Conservation (phyloP, 2,888 invertebrate species). For the Myopa tessellatipennis region DNA sequence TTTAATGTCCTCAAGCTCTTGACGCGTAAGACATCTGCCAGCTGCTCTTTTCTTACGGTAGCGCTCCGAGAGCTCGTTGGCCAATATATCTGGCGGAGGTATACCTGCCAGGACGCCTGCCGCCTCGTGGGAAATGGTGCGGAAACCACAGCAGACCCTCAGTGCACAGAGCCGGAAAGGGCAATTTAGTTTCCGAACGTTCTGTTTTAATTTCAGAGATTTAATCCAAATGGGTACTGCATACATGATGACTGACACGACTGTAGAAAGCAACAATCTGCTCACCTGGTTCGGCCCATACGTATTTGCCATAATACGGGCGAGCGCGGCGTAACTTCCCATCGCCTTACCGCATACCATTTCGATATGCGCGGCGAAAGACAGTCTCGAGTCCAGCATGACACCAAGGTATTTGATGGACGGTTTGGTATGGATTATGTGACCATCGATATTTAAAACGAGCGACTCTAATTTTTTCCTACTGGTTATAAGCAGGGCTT, state of each 20-base stretch:
- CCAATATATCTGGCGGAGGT: neutral
- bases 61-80: neutral
- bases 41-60: neutral
- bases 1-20: neutral
- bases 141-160: conserved; percentile 6
- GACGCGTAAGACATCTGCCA: neutral
- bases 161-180: neutral
- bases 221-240: neutral
- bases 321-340: too few species aligned
- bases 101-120: neutral
- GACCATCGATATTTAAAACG: too few species aligned
- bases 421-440: too few species aligned
- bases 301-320: neutral
- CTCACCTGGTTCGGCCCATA: neutral
- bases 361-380: too few species aligned
- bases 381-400: too few species aligned
- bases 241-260: neutral
- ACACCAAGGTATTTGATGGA: too few species aligned
- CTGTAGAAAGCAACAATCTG: neutral
- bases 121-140: neutral
- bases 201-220: neutral
- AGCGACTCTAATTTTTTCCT: too few species aligned
- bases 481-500: too few species aligned
- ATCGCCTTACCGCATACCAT: too few species aligned
- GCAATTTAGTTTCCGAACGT: neutral